Evolutionary conservation across 2,797 vertebrate genomes (phyloP).

Genomic region (Gastrophryne carolinensis): DNA sequence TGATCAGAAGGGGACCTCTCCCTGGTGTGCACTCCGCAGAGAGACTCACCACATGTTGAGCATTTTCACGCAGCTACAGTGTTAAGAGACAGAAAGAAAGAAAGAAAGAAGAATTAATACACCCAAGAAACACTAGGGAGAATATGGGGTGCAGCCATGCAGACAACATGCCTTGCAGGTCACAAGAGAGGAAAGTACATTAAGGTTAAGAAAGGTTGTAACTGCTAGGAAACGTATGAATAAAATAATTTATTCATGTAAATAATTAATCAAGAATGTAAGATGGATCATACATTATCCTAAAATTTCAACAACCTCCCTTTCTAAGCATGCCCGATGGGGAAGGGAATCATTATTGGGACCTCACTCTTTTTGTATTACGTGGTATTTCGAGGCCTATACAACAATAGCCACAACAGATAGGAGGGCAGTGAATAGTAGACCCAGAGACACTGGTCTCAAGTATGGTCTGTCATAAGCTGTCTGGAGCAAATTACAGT

Average conservation of each 20-base stretch:
- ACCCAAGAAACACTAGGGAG: conserved; percentile 78
- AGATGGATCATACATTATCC: neutral
- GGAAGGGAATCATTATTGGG: neutral
- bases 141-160: conserved; percentile 79
- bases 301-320: neutral
- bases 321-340: neutral
- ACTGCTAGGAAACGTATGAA: neutral
- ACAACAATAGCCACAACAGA: too few species aligned
- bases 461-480: too few species aligned
- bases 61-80: conserved; percentile 99
- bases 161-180: conserved; percentile 62
- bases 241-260: too few species aligned
- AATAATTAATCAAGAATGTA: too few species aligned
- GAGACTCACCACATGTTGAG: conserved; percentile 99
- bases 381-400: conserved; percentile 51
- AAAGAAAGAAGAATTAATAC: conserved; percentile 88
- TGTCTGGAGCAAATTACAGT: too few species aligned
- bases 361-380: conserved; percentile 43
- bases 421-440: too few species aligned
- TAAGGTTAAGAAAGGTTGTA: conserved; percentile 12
- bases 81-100: conserved; percentile 84
- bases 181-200: neutral
- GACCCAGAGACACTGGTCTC: too few species aligned
- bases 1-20: conserved; percentile 75
- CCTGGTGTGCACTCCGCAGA: conserved; percentile 92